Percentiles rank a stretch among this genome's conserved stretches.
These are phyloP conservation scores for Chaetodon trifasciatus DNA, from an alignment of 2,797 vertebrate genomes.

Conservation along the genomic window DNA sequence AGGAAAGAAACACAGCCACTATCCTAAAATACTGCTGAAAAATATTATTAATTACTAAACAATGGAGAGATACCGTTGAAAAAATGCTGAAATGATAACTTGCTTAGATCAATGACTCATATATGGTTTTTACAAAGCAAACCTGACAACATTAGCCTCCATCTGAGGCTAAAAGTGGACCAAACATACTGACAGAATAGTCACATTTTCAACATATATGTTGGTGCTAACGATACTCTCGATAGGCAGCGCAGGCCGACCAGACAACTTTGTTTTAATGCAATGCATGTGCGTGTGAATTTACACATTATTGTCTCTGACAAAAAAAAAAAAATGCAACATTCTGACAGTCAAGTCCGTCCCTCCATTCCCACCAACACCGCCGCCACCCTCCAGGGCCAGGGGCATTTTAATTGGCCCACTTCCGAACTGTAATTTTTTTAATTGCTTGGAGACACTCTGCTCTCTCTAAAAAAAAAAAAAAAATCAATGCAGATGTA, in stretches of 20 bases:
- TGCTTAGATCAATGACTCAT: neutral
- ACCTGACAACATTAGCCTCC: neutral
- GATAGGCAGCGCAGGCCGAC: neutral
- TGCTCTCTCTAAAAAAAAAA: constrained; percentile 85
- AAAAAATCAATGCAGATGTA: constrained; percentile 90
- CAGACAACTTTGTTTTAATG: neutral
- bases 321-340: constrained; percentile 69
- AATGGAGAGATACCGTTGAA: neutral
- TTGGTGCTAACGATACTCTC: neutral
- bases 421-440: constrained; percentile 90
- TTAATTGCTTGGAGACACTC: constrained; percentile 89
- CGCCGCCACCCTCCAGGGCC: constrained; percentile 75
- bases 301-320: constrained; percentile 34
- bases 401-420: constrained; percentile 89
- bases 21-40: neutral
- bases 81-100: neutral
- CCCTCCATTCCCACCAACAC: constrained; percentile 57
- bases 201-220: neutral
- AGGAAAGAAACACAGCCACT: constrained; percentile 35
- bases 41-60: neutral
- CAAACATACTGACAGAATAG: neutral
- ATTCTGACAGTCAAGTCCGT: constrained; percentile 80
- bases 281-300: constrained; percentile 33
- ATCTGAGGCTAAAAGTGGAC: neutral
- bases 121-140: neutral